These are phyloP conservation scores for Dendroctonus ponderosae DNA, from an alignment of 1,140 invertebrate genomes.

Conservation along the genomic window DNA sequence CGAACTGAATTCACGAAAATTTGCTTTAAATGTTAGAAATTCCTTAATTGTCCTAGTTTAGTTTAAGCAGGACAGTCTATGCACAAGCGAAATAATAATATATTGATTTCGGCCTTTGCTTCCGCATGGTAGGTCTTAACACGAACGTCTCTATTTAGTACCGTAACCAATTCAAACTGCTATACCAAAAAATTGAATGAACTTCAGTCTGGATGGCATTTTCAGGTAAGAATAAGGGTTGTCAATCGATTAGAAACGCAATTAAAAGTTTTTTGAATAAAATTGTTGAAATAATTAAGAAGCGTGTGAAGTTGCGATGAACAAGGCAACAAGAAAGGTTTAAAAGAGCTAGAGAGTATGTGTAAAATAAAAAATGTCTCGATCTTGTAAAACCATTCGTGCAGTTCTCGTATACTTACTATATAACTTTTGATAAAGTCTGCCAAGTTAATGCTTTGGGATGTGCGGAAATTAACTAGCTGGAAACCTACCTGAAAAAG, in stretches of 20 bases:
- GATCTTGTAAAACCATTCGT: too few species aligned
- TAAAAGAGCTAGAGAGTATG: too few species aligned
- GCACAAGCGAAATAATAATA: neutral
- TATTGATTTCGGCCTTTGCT: neutral
- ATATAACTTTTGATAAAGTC: too few species aligned
- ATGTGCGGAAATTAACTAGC: too few species aligned
- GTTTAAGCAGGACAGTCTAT: neutral
- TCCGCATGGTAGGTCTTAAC: conserved; percentile 13
- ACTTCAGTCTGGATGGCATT: conserved; percentile 17
- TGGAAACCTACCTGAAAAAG: too few species aligned
- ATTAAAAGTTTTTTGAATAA: too few species aligned
- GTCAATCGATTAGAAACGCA: neutral
- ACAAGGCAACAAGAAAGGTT: too few species aligned
- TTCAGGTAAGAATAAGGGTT: conserved; percentile 15
- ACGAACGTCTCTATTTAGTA: conserved; percentile 20
- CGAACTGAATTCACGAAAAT: neutral
- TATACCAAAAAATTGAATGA: conserved; percentile 29
- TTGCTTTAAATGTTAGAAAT: neutral
- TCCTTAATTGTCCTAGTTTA: neutral
- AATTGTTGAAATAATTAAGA: too few species aligned
- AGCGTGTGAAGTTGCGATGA: too few species aligned
- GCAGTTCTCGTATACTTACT: too few species aligned
- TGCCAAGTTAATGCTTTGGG: too few species aligned
- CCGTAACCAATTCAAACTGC: conserved; percentile 31
- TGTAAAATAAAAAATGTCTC: too few species aligned